Conservation (phyloP, 2,797 vertebrate species). For the Distichodus sexfasciatus region DNA sequence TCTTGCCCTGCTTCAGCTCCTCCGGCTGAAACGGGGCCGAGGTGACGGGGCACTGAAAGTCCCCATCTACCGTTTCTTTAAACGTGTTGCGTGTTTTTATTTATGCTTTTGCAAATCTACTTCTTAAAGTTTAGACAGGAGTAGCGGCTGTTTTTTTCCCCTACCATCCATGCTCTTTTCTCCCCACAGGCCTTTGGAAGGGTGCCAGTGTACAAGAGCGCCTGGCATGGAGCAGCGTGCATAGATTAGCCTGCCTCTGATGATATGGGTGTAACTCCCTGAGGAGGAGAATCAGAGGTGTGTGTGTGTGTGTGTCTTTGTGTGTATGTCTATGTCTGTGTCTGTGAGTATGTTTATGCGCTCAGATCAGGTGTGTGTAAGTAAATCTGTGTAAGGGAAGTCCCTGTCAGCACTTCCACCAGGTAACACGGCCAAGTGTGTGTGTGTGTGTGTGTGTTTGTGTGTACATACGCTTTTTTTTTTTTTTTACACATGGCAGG, state of each 20-base stretch:
- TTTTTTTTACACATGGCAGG: background rate
- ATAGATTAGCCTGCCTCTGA: slow-evolving; percentile 29
- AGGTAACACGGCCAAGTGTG: background rate
- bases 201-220: slow-evolving; percentile 35
- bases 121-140: background rate
- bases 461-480: background rate
- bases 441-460: background rate
- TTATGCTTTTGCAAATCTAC: background rate
- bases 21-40: slow-evolving; percentile 17
- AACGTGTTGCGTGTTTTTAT: slow-evolving; percentile 1
- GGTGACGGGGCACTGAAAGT: background rate
- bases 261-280: slow-evolving; percentile 48
- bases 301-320: background rate
- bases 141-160: background rate
- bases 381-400: slow-evolving; percentile 66
- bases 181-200: slow-evolving; percentile 39
- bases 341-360: slow-evolving; percentile 38
- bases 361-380: slow-evolving; percentile 49
- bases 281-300: slow-evolving; percentile 22
- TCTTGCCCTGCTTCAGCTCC: slow-evolving; percentile 68
- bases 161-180: slow-evolving; percentile 12
- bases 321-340: slow-evolving; percentile 4
- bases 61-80: slow-evolving; percentile 1
- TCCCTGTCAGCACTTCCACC: slow-evolving; percentile 60
- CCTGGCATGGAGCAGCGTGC: slow-evolving; percentile 36